Evolutionary conservation across 2,888 invertebrate genomes (phyloP), one percentile per base, ranked within the genome.

Genomic region (Philhelius pedissequus): DNA sequence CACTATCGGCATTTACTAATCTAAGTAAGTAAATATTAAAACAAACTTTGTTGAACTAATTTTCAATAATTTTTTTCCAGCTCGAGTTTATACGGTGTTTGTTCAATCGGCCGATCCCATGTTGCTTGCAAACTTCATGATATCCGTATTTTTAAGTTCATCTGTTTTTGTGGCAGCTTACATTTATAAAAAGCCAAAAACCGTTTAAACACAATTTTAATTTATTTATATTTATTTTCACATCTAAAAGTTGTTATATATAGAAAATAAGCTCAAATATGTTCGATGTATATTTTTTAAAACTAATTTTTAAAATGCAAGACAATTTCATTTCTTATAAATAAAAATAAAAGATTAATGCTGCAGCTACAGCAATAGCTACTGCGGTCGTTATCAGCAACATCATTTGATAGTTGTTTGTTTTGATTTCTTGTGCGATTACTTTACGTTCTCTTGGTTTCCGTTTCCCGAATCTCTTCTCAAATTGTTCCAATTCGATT

Each of bases 1-100:
- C 94, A 32, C 94, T 97, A 80, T 97, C 97, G 20, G 94, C 96
- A 13, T 93, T 95, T 86, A 96, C 97, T 8, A 97, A 97, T 90
- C 91, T 95, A 73, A 94, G 97, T 97, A 92, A 94, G 95, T 94
- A 8, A 25, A 18, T 0, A 38, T 4, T 3, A 8, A 45, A 20
- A 15, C 13, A 9, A 25, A 7, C 8, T 9, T 50, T 32, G 18
- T 58, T 30, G 0, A 8, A 27, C 4, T 22, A 15, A 18, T 43
- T 43, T 30, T 35, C 35, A 6, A 6, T 25, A 25, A 50, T 30
- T 30, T 8, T 9, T 64, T 83, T 83, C 1, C 43, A 97, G 97
- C 96, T 58, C 94, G 97, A 70, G 93, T 97, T 30, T 96, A 96
- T 89, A 97, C 97, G 0, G 95, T 96, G 70, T 94, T 93, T 89